Conservation (phyloP, 2,113 vertebrate genomes). For the Fulmarus glacialis region DNA sequence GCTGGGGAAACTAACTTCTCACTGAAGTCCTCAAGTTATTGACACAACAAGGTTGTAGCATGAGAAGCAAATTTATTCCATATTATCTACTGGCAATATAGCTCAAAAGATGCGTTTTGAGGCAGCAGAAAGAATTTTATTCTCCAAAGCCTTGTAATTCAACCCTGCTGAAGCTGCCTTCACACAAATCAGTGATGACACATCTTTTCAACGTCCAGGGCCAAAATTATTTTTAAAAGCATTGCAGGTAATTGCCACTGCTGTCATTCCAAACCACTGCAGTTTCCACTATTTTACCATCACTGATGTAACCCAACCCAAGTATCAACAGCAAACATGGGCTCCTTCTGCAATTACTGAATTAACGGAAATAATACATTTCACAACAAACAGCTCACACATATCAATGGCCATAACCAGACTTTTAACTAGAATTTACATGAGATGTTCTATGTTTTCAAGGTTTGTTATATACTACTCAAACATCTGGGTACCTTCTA, state of each 20-base stretch:
- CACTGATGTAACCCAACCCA: background rate
- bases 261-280: constrained; percentile 45
- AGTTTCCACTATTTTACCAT: constrained; percentile 40
- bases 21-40: background rate
- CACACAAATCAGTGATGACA: constrained; percentile 12
- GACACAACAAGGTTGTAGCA: background rate
- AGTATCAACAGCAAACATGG: background rate
- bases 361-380: background rate
- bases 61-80: background rate
- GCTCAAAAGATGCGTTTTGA: constrained; percentile 12
- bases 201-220: constrained; percentile 50
- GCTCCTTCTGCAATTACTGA: background rate
- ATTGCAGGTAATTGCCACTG: constrained; percentile 53
- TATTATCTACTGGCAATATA: background rate
- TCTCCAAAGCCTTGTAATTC: constrained; percentile 30
- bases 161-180: constrained; percentile 31
- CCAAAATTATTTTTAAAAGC: constrained; percentile 57
- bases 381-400: background rate
- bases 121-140: background rate
- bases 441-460: background rate
- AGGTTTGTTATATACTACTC: background rate
- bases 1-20: background rate
- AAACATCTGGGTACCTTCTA: background rate
- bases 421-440: background rate
- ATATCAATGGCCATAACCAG: background rate